These are phyloP conservation scores for Polypterus bichir DNA, from an alignment of 2,113 vertebrate species.

Conservation along the genomic window DNA sequence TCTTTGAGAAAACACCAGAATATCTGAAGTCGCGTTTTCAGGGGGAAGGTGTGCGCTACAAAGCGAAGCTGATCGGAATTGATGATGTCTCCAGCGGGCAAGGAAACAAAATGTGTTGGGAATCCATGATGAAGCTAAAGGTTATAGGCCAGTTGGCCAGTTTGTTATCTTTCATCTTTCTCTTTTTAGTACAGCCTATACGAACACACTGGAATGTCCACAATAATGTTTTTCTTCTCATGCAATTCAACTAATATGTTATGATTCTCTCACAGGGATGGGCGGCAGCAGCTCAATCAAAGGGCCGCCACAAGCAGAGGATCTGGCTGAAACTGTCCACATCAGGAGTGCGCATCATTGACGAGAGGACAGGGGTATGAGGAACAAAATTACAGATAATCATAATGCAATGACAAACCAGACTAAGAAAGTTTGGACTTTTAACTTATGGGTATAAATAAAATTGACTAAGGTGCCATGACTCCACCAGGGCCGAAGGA, in stretches of 20 bases:
- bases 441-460: too few species aligned
- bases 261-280: constrained; percentile 28
- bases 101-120: constrained; percentile 89
- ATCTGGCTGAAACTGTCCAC: constrained; percentile 50
- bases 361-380: constrained; percentile 49
- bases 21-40: constrained; percentile 31
- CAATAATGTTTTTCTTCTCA: too few species aligned
- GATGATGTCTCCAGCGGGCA: constrained; percentile 67
- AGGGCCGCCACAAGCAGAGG: constrained; percentile 52
- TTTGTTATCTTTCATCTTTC: too few species aligned
- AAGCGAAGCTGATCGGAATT: constrained; percentile 77
- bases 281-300: constrained; percentile 35
- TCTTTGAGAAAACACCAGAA: constrained; percentile 2
- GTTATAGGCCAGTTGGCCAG: constrained; percentile 32
- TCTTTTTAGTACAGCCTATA: too few species aligned
- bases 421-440: too few species aligned
- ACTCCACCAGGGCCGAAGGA: too few species aligned
- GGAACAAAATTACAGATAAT: too few species aligned
- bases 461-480: too few species aligned
- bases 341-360: constrained; percentile 39
- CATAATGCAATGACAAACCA: too few species aligned
- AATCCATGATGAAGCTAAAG: constrained; percentile 97
- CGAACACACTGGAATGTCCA: too few species aligned
- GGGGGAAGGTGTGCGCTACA: constrained; percentile 54
- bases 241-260: too few species aligned